phyloP scores from a whole-genome alignment of 2,797 vertebrate genomes.

The Phoeniculus purpureus region DNA sequence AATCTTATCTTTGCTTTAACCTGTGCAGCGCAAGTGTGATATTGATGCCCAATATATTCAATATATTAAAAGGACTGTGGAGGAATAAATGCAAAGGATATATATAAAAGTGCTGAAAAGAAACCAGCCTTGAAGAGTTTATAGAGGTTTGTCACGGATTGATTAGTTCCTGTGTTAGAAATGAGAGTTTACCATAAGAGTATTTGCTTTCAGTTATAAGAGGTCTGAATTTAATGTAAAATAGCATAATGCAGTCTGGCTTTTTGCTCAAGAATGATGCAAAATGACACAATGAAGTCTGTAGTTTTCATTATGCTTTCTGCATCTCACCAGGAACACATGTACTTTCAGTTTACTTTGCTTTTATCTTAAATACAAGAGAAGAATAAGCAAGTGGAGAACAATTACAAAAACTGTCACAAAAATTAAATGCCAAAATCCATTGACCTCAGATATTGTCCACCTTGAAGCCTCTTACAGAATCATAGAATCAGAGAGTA shows the following conservation, averaged over 20 bases:
- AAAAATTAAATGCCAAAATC: background rate
- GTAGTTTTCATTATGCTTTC: background rate
- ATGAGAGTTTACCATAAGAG: background rate
- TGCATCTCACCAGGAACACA: background rate
- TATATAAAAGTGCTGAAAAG: background rate
- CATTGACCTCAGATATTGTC: background rate
- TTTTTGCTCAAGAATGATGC: background rate
- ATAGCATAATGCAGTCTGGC: background rate
- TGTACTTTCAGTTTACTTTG: background rate
- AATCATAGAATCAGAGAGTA: too few relatives aligned
- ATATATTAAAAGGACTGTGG: background rate
- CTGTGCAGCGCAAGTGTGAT: conserved; percentile 29
- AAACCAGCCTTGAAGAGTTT: background rate
- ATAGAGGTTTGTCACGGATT: background rate
- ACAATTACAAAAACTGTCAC: background rate
- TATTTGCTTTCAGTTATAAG: background rate
- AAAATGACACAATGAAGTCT: background rate
- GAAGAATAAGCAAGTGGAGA: background rate
- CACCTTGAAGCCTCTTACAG: background rate
- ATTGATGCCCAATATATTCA: background rate
- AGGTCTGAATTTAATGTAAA: background rate
- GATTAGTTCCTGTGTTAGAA: background rate
- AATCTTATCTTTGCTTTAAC: conserved; percentile 53
- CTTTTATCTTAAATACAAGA: background rate
- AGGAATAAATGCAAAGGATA: conserved; percentile 6